phyloP scores from a whole-genome alignment of 2,888 invertebrate species.

The Leptopilina drosophilae region DNA sequence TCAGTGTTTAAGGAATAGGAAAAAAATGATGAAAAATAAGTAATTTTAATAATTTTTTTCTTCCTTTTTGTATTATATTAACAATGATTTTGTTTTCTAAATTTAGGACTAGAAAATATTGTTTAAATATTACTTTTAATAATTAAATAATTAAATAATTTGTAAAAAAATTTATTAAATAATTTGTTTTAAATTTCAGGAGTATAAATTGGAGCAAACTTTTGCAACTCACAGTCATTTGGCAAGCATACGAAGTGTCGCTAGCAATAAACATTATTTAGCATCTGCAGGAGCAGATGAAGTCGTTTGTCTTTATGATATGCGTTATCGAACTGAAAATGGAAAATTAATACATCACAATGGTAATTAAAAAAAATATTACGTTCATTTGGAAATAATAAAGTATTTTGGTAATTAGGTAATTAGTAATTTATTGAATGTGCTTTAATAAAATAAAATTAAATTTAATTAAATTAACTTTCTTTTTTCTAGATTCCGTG shows the following conservation, averaged over 20 bases:
- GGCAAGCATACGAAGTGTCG: slow-evolving; percentile 86
- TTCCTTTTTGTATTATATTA: too few relatives aligned
- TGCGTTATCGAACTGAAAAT: slow-evolving; percentile 87
- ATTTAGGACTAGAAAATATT: too few relatives aligned
- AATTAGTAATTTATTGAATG: too few relatives aligned
- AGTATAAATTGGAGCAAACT: slow-evolving; percentile 83
- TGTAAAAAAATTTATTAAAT: too few relatives aligned
- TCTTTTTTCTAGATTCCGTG: slow-evolving; percentile 80
- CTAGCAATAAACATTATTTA: slow-evolving; percentile 84
- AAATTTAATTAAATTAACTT: too few relatives aligned
- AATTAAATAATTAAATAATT: too few relatives aligned
- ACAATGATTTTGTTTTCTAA: too few relatives aligned
- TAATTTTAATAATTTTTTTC: too few relatives aligned
- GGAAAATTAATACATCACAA: slow-evolving; percentile 90
- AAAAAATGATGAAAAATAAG: too few relatives aligned
- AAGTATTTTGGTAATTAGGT: too few relatives aligned
- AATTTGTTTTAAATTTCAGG: slow-evolving; percentile 69
- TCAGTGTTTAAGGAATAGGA: too few relatives aligned
- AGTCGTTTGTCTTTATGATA: slow-evolving; percentile 89
- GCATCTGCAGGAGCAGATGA: slow-evolving; percentile 95
- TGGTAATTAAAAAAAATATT: slow-evolving; percentile 76
- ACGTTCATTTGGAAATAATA: slow-evolving; percentile 8
- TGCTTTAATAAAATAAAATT: background rate
- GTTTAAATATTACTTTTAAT: too few relatives aligned
- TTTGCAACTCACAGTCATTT: slow-evolving; percentile 94